Evolutionary conservation across 2,888 invertebrate species (phyloP).

Genomic region (Scaptomyza parva): DNA sequence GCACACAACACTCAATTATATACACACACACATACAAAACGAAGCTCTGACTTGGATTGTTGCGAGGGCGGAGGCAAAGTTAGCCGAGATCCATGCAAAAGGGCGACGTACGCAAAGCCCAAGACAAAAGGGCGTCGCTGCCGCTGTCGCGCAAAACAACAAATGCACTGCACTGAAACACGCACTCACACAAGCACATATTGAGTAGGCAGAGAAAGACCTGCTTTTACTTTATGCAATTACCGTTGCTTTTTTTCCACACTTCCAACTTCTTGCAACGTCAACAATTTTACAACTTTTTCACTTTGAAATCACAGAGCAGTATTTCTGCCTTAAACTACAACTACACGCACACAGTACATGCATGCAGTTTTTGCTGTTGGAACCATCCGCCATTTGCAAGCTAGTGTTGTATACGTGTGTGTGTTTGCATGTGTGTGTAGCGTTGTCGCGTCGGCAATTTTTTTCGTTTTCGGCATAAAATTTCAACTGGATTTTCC

Average conservation of each 20-base stretch:
- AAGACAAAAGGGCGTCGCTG: constrained; percentile 78
- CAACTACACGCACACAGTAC: constrained; percentile 29
- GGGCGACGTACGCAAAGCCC: constrained; percentile 52
- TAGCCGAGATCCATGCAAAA: constrained; percentile 45
- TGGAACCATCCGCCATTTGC: constrained; percentile 74
- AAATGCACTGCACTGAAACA: constrained; percentile 55
- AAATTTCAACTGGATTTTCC: constrained; percentile 35
- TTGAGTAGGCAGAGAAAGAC: constrained; percentile 18
- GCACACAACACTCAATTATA: constrained; percentile 14
- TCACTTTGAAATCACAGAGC: constrained; percentile 60
- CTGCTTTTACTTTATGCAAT: constrained; percentile 45
- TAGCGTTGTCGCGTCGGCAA: constrained; percentile 76
- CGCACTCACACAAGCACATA: constrained; percentile 22
- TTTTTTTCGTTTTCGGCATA: constrained; percentile 61
- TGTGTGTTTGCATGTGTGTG: constrained; percentile 40
- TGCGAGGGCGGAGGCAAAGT: constrained; percentile 12
- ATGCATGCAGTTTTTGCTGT: constrained; percentile 66
- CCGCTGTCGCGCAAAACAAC: constrained; percentile 47
- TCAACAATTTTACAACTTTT: constrained; percentile 71
- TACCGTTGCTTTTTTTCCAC: constrained; percentile 46
- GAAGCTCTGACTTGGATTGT: constrained; percentile 23
- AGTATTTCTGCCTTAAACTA: constrained; percentile 48
- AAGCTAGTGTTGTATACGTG: constrained; percentile 59
- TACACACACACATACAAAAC: constrained; percentile 24
- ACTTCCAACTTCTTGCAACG: constrained; percentile 65